These are phyloP conservation scores for Microtus richardsoni DNA, from an alignment of 2,113 vertebrate genomes.

Conservation along the genomic window DNA sequence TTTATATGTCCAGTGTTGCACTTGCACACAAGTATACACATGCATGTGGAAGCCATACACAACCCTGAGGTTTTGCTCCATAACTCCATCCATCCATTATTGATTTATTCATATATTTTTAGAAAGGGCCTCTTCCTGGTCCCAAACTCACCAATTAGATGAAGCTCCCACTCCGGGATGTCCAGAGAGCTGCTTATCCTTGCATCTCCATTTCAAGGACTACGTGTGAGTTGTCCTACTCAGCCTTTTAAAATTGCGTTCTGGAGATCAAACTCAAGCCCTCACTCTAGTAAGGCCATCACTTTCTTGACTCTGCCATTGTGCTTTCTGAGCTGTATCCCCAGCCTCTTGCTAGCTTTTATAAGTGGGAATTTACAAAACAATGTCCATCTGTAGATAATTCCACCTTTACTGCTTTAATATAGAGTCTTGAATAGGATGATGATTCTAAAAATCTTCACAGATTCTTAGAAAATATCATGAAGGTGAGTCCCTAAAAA, in stretches of 20 bases:
- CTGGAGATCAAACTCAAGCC: not conserved
- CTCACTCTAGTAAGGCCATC: not conserved
- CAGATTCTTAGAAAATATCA: not conserved
- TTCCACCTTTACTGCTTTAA: not conserved
- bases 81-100: not conserved
- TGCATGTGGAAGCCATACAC: not conserved
- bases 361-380: not conserved
- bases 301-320: not conserved
- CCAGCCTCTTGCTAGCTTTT: not conserved
- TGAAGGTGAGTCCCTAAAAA: not conserved
- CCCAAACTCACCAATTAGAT: not conserved
- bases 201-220: no score
- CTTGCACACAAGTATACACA: not conserved
- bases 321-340: no score
- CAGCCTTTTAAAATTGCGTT: not conserved
- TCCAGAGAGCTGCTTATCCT: not conserved
- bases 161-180: not conserved
- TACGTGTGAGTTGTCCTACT: no score
- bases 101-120: not conserved
- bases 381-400: not conserved
- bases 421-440: not conserved
- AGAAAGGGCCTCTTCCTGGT: rapidly evolving
- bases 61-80: not conserved
- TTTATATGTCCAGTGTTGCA: not conserved
- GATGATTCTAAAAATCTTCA: not conserved